Conservation (phyloP, 2,797 vertebrate species). For the Sphenodon punctatus region DNA sequence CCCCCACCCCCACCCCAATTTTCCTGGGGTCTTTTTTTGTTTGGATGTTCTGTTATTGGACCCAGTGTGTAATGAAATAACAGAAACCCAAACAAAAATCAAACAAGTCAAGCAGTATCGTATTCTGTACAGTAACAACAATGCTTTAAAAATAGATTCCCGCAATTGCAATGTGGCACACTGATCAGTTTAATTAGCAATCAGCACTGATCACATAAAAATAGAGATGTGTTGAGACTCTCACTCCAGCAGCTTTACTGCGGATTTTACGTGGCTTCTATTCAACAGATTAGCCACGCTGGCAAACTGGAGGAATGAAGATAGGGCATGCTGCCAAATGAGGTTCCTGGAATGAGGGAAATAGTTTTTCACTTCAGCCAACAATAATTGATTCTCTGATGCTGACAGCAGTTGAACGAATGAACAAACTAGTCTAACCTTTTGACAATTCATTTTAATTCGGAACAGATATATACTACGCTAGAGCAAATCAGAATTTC, state of each 20-base stretch:
- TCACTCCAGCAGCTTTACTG: neutral
- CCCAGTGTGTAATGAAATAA: too few relatives aligned
- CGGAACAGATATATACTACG: neutral
- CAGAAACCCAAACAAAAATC: neutral
- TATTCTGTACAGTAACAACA: neutral
- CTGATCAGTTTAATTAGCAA: neutral
- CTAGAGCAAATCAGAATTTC: neutral
- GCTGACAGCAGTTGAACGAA: neutral
- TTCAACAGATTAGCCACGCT: neutral
- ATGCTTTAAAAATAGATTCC: neutral
- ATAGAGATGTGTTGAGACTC: neutral
- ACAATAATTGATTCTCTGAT: conserved; percentile 3
- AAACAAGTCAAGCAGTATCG: neutral
- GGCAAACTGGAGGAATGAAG: neutral
- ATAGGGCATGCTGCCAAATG: neutral
- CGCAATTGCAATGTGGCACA: too few relatives aligned
- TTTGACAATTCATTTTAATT: conserved; percentile 9
- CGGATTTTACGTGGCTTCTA: neutral
- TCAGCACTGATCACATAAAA: too few relatives aligned
- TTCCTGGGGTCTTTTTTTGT: too few relatives aligned
- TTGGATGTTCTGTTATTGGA: too few relatives aligned
- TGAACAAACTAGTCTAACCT: conserved; percentile 38
- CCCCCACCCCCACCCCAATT: too few relatives aligned
- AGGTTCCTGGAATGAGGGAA: conserved; percentile 23
- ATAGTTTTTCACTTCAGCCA: conserved; percentile 19